A percentile compares a stretch with the other conserved stretches of the same genome.
Conservation (phyloP, 1,140 invertebrate species). For the Eueides isabella region DNA sequence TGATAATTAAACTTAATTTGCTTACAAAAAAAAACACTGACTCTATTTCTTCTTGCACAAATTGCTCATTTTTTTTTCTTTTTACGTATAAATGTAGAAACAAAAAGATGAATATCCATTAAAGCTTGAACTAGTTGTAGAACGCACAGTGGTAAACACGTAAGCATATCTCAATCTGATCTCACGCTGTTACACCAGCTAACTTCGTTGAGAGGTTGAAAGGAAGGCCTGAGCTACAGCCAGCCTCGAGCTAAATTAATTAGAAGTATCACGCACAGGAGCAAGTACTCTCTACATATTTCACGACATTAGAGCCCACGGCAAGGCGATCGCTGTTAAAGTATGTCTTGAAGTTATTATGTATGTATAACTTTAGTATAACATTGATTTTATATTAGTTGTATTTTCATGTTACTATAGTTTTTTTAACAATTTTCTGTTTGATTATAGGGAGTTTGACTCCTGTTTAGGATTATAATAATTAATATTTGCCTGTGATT, state of each 20-base stretch:
- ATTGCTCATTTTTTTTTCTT: neutral
- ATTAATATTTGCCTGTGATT: no score
- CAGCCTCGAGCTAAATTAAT: slow-evolving; percentile 62
- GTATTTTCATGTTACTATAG: neutral
- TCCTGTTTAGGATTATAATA: no score
- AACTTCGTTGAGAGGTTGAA: slow-evolving; percentile 28
- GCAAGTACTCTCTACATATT: slow-evolving; percentile 49
- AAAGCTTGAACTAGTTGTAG: neutral
- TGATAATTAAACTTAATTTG: no score
- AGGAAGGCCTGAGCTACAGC: slow-evolving; percentile 37
- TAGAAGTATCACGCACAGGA: slow-evolving; percentile 59
- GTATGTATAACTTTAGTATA: slow-evolving; percentile 19
- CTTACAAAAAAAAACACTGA: no score
- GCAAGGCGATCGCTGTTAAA: slow-evolving; percentile 28
- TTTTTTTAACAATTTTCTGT: no score
- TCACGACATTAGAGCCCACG: slow-evolving; percentile 33
- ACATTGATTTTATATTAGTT: slow-evolving; percentile 7
- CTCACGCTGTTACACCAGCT: slow-evolving; percentile 38
- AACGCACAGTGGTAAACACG: slow-evolving; percentile 14
- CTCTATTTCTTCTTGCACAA: no score
- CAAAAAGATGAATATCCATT: neutral
- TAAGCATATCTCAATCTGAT: slow-evolving; percentile 24
- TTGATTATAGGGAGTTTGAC: no score
- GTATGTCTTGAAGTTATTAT: slow-evolving; percentile 6
- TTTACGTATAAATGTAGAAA: neutral